Evolutionary conservation across 2,797 vertebrate species (phyloP).

Genomic region (Catostomus latipinnis): DNA sequence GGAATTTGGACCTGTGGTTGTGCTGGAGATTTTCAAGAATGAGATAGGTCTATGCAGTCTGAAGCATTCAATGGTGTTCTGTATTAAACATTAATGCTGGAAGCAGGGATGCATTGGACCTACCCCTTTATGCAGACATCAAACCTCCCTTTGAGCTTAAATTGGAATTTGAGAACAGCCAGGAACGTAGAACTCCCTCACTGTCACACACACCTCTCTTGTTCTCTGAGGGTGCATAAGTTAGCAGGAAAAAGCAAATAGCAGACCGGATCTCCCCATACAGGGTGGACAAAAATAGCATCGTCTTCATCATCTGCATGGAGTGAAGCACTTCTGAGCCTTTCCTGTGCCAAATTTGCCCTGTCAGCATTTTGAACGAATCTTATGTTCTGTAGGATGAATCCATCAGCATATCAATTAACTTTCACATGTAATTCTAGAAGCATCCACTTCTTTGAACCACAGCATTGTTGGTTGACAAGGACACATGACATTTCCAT

Average conservation of each 20-base stretch:
- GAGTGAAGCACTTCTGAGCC: conserved; percentile 50
- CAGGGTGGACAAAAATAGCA: conserved; percentile 55
- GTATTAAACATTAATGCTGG: conserved; percentile 70
- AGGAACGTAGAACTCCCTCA: conserved; percentile 53
- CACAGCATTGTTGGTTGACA: conserved; percentile 5
- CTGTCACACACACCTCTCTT: conserved; percentile 14
- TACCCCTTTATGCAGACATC: conserved; percentile 70
- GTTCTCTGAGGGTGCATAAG: conserved; percentile 5
- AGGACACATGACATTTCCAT: conserved; percentile 44
- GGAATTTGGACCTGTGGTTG: conserved; percentile 19
- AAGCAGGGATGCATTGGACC: conserved; percentile 65
- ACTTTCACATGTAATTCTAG: conserved; percentile 10
- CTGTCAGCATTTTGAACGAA: conserved; percentile 42
- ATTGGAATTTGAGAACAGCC: conserved; percentile 64
- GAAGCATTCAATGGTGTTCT: conserved; percentile 36
- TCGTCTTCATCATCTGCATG: conserved; percentile 46
- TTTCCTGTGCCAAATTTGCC: conserved; percentile 48
- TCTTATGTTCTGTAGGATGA: conserved; percentile 31
- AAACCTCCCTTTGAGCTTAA: conserved; percentile 71
- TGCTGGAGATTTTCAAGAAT: conserved; percentile 12
- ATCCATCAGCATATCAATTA: conserved; percentile 30
- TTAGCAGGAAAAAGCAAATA: conserved; percentile 18
- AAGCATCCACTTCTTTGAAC: conserved; percentile 12
- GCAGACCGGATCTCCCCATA: conserved; percentile 50
- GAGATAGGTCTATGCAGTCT: not conserved